These are phyloP conservation scores for Amphiprion percula DNA, from an alignment of 2,113 vertebrate species.

Conservation along the genomic window DNA sequence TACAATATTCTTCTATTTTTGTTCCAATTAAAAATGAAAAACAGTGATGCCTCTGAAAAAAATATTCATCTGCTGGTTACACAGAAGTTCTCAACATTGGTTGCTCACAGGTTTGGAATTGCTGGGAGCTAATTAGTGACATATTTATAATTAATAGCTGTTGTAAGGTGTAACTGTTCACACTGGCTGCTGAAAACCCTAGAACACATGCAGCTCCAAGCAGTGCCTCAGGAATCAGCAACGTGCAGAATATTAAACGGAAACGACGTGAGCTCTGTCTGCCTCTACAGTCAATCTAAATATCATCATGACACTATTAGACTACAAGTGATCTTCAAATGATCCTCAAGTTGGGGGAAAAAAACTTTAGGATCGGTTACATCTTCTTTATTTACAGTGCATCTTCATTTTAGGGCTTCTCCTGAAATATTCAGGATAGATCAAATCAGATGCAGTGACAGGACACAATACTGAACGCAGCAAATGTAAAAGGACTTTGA, in stretches of 20 bases:
- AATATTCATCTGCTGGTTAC: constrained; percentile 36
- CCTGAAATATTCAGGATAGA: constrained; percentile 3
- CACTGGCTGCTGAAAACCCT: constrained; percentile 34
- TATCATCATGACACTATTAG: background rate
- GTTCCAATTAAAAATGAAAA: background rate
- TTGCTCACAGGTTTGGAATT: constrained; percentile 27
- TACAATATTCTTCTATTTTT: background rate
- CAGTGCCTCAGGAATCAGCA: constrained; percentile 24
- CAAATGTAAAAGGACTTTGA: constrained; percentile 29
- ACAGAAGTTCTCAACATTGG: constrained; percentile 18
- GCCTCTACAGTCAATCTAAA: constrained; percentile 29
- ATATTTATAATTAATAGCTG: constrained; percentile 37
- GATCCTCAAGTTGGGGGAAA: constrained; percentile 11
- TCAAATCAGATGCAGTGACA: constrained; percentile 6
- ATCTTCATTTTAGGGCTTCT: constrained; percentile 13
- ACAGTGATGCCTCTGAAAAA: constrained; percentile 4
- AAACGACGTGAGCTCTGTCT: constrained; percentile 28
- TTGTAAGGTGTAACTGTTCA: constrained; percentile 59
- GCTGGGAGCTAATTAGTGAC: constrained; percentile 43
- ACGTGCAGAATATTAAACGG: constrained; percentile 24
- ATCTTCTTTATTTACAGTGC: constrained; percentile 21
- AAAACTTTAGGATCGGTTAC: constrained; percentile 9
- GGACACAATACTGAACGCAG: constrained; percentile 14
- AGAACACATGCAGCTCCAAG: constrained; percentile 45
- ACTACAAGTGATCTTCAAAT: constrained; percentile 15